Evolutionary conservation across 2,888 invertebrate genomes (phyloP), one percentile per base, ranked within the genome.

Genomic region (Syritta pipiens): DNA sequence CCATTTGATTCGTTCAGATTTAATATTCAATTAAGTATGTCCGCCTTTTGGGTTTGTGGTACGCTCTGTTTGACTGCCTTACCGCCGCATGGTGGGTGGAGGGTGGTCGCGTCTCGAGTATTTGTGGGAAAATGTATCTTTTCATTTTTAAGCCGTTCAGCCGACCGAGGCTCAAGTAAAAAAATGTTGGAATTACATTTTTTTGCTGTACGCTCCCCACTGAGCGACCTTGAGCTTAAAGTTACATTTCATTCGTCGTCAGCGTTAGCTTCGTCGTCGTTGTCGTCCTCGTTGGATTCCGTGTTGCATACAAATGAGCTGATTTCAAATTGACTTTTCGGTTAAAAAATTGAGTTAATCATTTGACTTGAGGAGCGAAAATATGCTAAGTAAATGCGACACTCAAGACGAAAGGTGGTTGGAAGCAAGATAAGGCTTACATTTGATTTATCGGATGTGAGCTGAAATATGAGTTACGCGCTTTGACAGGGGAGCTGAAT

Each of bases 11-110:
- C 72, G 79, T 62, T 44, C 72, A 14, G 79, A 79, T 79, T 79
- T 79, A 79, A 79, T 79, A 79, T 72, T 79, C 67, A 79, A 79
- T 79, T 79, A 79, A 55, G 72, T 72, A 44, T 59, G 76, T 65
- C 44, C 72, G 72, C 55, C 55, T 60, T 65, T 65, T 28, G 49
- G 24, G 53, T 10, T 60, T 5, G 30, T 30, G 26, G 37, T 14
- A 28, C 22, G 17, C 9, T 12, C 12, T 1, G 42, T n/a, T 12
- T 9, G 49, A 3, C 22, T 24, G 49, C 19, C 40, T 28, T 10
- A 19, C 3, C 57, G 28, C 4, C n/a, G n/a, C n/a, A n/a, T n/a
- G n/a, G n/a, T n/a, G n/a, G n/a, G n/a, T n/a, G n/a, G n/a, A n/a
- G n/a, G n/a, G n/a, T n/a, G n/a, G n/a, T n/a, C n/a, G n/a, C n/a